These are phyloP conservation scores for Papilio glaucus DNA, from an alignment of 1,140 invertebrate genomes.

Conservation along the genomic window DNA sequence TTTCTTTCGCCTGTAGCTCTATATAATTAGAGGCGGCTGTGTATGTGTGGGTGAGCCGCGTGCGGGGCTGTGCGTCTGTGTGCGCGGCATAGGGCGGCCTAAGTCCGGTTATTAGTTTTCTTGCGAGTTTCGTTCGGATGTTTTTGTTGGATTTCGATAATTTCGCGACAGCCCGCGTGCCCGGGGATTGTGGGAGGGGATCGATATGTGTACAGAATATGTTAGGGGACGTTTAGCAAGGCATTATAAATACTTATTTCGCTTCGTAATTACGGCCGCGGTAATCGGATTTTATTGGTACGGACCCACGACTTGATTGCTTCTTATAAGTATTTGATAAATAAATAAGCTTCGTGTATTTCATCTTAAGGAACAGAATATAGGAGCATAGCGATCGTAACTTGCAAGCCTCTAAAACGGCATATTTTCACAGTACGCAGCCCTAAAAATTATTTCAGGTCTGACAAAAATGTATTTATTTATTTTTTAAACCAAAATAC, in stretches of 20 bases:
- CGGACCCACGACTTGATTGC: slow-evolving; percentile 5
- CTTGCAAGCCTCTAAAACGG: too few relatives aligned
- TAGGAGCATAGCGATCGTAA: background rate
- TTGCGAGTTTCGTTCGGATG: slow-evolving; percentile 75
- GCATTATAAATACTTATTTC: slow-evolving; percentile 27
- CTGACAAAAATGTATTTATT: too few relatives aligned
- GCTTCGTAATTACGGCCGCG: slow-evolving; percentile 13
- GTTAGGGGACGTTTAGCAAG: slow-evolving; percentile 41
- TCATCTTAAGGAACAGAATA: background rate
- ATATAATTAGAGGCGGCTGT: slow-evolving; percentile 74
- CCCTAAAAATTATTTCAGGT: too few relatives aligned
- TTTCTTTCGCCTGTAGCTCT: slow-evolving; percentile 75
- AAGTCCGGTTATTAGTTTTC: slow-evolving; percentile 81
- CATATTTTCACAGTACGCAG: too few relatives aligned
- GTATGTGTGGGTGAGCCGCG: slow-evolving; percentile 54
- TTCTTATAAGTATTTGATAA: slow-evolving; percentile 16
- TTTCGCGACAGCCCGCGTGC: slow-evolving; percentile 70
- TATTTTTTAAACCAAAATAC: too few relatives aligned
- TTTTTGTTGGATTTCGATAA: slow-evolving; percentile 82
- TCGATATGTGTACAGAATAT: slow-evolving; percentile 58
- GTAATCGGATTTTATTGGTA: slow-evolving; percentile 30
- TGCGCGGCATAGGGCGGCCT: slow-evolving; percentile 56
- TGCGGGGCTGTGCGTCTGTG: slow-evolving; percentile 47
- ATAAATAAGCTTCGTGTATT: slow-evolving; percentile 16
- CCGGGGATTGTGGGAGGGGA: slow-evolving; percentile 45